Evolutionary conservation across 2,113 vertebrate genomes (phyloP).

Genomic region (Zosterops hypoxanthus): DNA sequence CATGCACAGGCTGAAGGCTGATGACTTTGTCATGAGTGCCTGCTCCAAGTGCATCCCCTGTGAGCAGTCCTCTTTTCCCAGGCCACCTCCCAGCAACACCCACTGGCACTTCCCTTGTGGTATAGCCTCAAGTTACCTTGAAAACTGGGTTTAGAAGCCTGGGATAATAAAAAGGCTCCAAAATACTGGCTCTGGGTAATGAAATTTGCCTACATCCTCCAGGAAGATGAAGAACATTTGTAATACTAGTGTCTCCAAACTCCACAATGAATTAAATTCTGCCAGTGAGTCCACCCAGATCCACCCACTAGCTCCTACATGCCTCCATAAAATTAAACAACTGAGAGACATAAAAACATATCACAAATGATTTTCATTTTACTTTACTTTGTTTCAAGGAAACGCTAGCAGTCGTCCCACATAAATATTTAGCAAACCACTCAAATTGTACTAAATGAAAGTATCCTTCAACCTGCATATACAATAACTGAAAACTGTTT

Average conservation of each 20-base stretch:
- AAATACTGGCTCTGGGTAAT: background rate
- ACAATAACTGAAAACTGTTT: background rate
- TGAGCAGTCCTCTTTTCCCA: background rate
- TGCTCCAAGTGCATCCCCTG: background rate
- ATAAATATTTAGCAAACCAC: constrained; percentile 73
- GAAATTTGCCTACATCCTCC: constrained; percentile 3
- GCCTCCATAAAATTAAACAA: constrained; percentile 45
- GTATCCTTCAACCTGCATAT: constrained; percentile 26
- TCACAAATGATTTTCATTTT: constrained; percentile 39
- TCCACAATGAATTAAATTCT: background rate
- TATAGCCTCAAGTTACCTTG: background rate
- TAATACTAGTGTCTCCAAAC: background rate
- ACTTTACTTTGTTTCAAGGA: constrained; percentile 57
- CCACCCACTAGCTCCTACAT: background rate
- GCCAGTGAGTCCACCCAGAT: constrained; percentile 11
- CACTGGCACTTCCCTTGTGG: background rate
- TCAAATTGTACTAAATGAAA: constrained; percentile 60
- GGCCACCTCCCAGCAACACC: background rate
- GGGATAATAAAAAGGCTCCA: background rate
- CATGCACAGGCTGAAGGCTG: accelerated
- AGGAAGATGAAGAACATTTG: constrained; percentile 4
- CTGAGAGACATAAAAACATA: background rate
- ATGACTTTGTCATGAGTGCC: accelerated
- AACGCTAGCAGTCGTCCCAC: background rate
- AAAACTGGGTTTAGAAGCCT: background rate